Evolutionary conservation across 2,888 invertebrate species (phyloP).

Genomic region (Plebejus argus): DNA sequence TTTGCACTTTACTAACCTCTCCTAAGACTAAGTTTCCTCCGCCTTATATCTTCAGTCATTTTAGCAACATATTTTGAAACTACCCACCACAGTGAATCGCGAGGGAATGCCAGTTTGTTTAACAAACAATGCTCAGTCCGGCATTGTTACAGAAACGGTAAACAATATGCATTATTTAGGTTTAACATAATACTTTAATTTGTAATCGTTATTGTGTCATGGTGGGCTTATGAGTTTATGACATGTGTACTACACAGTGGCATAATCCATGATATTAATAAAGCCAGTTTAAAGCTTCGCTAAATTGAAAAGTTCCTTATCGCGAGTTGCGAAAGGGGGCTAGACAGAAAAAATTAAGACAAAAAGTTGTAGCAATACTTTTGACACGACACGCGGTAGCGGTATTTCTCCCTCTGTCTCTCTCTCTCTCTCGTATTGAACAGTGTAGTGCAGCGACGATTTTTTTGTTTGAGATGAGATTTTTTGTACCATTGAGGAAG

Average conservation of each 20-base stretch:
- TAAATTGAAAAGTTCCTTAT: too few relatives aligned
- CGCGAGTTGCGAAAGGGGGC: too few relatives aligned
- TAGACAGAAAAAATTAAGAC: too few relatives aligned
- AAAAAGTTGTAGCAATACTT: too few relatives aligned
- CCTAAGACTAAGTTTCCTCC: constrained; percentile 54
- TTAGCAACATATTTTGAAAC: constrained; percentile 37
- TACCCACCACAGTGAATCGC: constrained; percentile 13
- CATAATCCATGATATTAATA: not conserved
- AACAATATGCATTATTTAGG: constrained; percentile 41
- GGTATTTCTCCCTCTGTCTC: too few relatives aligned
- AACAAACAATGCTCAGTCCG: constrained; percentile 45
- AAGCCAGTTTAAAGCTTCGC: too few relatives aligned
- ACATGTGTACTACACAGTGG: not conserved
- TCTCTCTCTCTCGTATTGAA: too few relatives aligned
- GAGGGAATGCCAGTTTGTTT: constrained; percentile 39
- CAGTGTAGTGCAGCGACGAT: too few relatives aligned
- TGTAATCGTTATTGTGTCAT: constrained; percentile 4
- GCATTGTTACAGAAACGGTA: constrained; percentile 46
- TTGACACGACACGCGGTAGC: too few relatives aligned
- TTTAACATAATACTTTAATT: constrained; percentile 32
- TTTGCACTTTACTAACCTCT: constrained; percentile 50
- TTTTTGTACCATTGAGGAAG: too few relatives aligned
- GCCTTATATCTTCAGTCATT: constrained; percentile 57
- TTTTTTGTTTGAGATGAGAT: too few relatives aligned
- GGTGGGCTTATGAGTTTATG: not conserved